These are phyloP conservation scores for Hydrolagus affinis DNA, from an alignment of 2,113 vertebrate genomes.

Conservation along the genomic window DNA sequence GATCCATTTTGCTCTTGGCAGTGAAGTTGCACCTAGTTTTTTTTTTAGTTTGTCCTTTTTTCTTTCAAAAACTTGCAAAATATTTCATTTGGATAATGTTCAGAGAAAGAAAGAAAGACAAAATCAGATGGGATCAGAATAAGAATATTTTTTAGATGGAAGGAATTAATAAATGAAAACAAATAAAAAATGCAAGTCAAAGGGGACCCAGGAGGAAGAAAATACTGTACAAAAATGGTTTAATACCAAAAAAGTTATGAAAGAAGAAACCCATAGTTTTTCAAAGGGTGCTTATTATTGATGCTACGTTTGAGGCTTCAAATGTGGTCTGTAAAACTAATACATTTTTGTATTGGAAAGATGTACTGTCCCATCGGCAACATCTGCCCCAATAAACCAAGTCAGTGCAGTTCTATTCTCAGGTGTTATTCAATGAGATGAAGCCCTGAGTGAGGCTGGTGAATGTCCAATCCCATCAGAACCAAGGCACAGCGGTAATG, in stretches of 20 bases:
- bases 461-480: background rate
- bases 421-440: background rate
- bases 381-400: background rate
- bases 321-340: background rate
- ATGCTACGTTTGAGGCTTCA: background rate
- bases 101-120: no score
- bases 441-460: background rate
- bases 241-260: background rate
- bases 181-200: no score
- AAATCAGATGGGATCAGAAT: no score
- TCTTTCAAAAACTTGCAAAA: slow-evolving; percentile 40
- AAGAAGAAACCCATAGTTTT: background rate
- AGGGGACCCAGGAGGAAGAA: background rate
- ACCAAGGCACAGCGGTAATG: background rate
- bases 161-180: background rate
- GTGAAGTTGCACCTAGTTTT: no score
- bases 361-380: background rate
- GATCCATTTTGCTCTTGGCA: no score
- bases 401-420: background rate
- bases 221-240: background rate
- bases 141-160: no score
- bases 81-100: slow-evolving; percentile 33
- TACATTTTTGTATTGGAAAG: background rate
- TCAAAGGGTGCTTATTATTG: background rate
- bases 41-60: background rate